These are phyloP conservation scores for Bhutanitis thaidina DNA, from an alignment of 2,888 invertebrate species.

Conservation along the genomic window DNA sequence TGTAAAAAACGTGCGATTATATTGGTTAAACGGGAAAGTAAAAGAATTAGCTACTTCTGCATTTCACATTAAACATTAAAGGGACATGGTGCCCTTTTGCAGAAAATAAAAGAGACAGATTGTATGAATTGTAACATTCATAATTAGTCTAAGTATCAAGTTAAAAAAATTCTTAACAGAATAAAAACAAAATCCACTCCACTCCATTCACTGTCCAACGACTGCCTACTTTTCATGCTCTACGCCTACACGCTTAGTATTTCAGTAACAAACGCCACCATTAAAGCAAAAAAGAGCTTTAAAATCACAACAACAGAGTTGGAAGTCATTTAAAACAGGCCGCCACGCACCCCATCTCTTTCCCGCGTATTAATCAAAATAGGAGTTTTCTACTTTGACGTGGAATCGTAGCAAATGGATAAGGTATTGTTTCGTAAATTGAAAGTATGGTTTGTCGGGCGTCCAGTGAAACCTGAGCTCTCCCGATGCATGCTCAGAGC, in stretches of 20 bases:
- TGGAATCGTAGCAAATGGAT: constrained; percentile 77
- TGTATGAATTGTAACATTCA: constrained; percentile 7
- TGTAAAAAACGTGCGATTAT: no score
- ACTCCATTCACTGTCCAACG: constrained; percentile 57
- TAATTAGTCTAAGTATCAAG: constrained; percentile 19
- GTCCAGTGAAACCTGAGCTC: constrained; percentile 48
- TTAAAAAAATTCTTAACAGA: constrained; percentile 30
- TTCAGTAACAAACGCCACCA: constrained; percentile 56
- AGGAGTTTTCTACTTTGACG: constrained; percentile 77
- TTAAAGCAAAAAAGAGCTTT: constrained; percentile 51
- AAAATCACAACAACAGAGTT: constrained; percentile 41
- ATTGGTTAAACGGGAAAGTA: no score
- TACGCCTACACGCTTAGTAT: constrained; percentile 77
- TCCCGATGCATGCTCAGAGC: constrained; percentile 31
- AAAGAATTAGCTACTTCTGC: background rate
- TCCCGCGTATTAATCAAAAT: constrained; percentile 79
- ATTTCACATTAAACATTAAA: background rate
- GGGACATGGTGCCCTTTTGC: background rate
- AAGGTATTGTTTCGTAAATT: constrained; percentile 79
- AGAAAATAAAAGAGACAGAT: constrained; percentile 10
- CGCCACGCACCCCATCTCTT: constrained; percentile 69
- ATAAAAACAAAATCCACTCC: constrained; percentile 60
- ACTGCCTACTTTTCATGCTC: constrained; percentile 77
- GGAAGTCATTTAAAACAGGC: constrained; percentile 32
- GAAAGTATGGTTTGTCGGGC: constrained; percentile 68